Base-by-base conservation (phyloP, 2,113 vertebrate species). In the Perca schrenkii region DNA sequence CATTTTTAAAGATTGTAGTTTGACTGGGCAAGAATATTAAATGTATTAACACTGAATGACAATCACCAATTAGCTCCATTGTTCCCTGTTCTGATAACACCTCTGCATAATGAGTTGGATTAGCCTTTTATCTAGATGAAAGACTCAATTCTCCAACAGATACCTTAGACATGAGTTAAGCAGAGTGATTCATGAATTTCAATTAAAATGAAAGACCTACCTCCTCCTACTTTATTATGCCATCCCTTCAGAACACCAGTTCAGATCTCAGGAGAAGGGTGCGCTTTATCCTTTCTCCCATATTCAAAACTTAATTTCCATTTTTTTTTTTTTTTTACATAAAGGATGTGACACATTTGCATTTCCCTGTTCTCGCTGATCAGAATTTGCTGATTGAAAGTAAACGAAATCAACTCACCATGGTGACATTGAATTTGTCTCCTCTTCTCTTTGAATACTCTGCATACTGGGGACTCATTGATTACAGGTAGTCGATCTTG, bases 111-210 rank as follows among this genome's bases (percentile, higher is more conserved):
- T 95, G 94, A 95, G 92, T 91, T 85, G 94, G 94, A 95, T 96
- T 94, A 95, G 93, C 85, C 93, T 95, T 95, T 96, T 96, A 95
- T 96, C 94, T 80, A 92, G 93, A 95, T 95, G 94, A 96, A 96
- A 96, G 94, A 92, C 93, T 92, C 91, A 84, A 91, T 95, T 94
- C 94, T 94, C 94, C 93, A 84, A 89, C 90, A 92, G 90, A 93
- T 94, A 94, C 90, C 89, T 93, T 79, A 93, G 93, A 94, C 93
- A 92, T 87, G 90, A 93, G 94, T 92, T 92, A 93, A 90, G 88
- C 82, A 89, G 86, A 89, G 93, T 90, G 93, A 96, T 92, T 93
- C 91, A 95, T 94, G 92, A 93, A 93, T 95, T 96, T 95, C 92
- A 95, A 95, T 96, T 95, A 95, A 96, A 95, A 95, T 90, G 89